Evolutionary conservation across 2,888 invertebrate species (phyloP).

Genomic region (Leucoptera coffeella): DNA sequence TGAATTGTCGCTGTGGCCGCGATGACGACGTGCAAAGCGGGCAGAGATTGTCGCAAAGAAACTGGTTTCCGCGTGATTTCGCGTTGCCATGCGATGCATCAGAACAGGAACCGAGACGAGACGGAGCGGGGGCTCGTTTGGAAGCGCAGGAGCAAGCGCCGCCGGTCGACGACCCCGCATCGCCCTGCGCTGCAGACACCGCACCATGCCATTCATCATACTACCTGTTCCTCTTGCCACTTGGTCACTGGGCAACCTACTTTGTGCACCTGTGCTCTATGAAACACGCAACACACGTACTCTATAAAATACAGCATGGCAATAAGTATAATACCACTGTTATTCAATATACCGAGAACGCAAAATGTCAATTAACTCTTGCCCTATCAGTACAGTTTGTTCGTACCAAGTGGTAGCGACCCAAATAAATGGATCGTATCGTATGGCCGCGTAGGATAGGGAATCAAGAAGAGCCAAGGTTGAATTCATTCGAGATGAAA

Average conservation of each 20-base stretch:
- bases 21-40: slow-evolving; percentile 17
- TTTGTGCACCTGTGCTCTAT: slow-evolving; percentile 1
- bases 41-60: slow-evolving; percentile 21
- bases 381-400: no score
- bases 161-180: slow-evolving; percentile 48
- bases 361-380: no score
- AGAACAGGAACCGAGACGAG: slow-evolving; percentile 34
- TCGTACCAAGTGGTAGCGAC: slow-evolving; percentile 16
- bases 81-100: slow-evolving; percentile 47
- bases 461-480: slow-evolving; percentile 45
- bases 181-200: no score
- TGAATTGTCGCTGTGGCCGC: no score
- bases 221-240: no score
- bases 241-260: no score
- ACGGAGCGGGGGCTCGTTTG: slow-evolving; percentile 25
- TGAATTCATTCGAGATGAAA: slow-evolving; percentile 40
- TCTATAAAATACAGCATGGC: no score
- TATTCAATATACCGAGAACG: no score
- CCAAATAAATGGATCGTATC: slow-evolving; percentile 26
- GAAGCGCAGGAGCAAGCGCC: slow-evolving; percentile 36
- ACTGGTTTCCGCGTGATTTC: slow-evolving; percentile 47
- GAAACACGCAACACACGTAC: no score
- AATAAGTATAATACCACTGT: no score
- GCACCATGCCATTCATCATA: slow-evolving; percentile 15
- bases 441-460: slow-evolving; percentile 34